phyloP scores from a whole-genome alignment of 92 coral and sea anemone species.

The Parazoanthus atlanticus region DNA sequence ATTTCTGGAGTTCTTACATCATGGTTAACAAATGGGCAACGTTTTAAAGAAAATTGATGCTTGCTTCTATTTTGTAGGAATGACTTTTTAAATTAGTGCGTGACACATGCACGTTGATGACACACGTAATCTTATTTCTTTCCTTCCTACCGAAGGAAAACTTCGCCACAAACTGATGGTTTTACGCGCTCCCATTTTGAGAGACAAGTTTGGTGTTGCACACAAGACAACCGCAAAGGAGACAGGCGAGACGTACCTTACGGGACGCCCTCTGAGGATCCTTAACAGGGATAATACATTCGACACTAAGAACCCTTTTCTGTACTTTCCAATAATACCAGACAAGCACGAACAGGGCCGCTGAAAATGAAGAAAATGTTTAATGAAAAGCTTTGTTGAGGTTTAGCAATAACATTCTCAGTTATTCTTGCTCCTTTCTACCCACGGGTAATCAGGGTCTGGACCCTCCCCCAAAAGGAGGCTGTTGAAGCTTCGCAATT shows the following conservation, averaged over 20 bases:
- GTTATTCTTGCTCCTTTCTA: too few relatives aligned
- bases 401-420: too few relatives aligned
- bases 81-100: too few relatives aligned
- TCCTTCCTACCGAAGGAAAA: conserved; percentile 2
- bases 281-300: conserved; percentile 67
- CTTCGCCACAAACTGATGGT: conserved; percentile 21
- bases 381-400: neutral
- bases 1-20: too few relatives aligned
- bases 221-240: conserved; percentile 84
- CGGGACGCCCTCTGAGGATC: conserved; percentile 81
- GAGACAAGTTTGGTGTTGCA: conserved; percentile 65
- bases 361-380: neutral
- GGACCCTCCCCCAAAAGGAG: too few relatives aligned
- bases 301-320: conserved; percentile 66
- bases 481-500: too few relatives aligned
- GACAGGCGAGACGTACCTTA: conserved; percentile 67
- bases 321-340: conserved; percentile 76
- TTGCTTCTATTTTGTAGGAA: too few relatives aligned
- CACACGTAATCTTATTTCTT: neutral
- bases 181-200: conserved; percentile 66
- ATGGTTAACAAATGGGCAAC: too few relatives aligned
- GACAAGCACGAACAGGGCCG: conserved; percentile 70
- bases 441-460: too few relatives aligned
- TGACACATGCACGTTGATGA: too few relatives aligned
- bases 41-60: too few relatives aligned